Base-by-base conservation (phyloP, 92 coral and sea anemone genomes). In the Blastomussa wellsi region DNA sequence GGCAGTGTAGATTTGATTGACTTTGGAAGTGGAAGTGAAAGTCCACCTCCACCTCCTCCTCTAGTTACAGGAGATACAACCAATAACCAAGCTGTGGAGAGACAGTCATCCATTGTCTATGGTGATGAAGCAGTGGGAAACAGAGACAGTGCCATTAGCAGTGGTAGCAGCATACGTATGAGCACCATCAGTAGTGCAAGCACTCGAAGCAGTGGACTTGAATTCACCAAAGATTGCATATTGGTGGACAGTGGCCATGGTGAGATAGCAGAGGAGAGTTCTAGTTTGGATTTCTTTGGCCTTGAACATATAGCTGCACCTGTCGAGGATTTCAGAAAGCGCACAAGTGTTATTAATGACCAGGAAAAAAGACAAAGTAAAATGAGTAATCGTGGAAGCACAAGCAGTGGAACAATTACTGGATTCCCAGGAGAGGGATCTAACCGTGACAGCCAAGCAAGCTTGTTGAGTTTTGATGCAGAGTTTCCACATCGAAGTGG, bases 81-180 rank as follows among this genome's bases (percentile, higher is more conserved):
- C 19, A 47, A 36, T 33, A 36, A 69, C 74, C 42, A 15, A 8
- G 24, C 39, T 32, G 42, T 32, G 41, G 22, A 68, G 42, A 19
- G 53, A 24, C 78, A 41, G 53, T 74, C 32, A 13, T 36, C 52
- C 33, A 41, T 74, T 73, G 79, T 33, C 32, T 83, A 72, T 59
- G 35, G 22, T 1, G n/a, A 32, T 15, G 74, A 83, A 36, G 83
- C 47, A 0, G 37, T 39, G n/a, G 83, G 78, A 48, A 77, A 51
- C 51, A 38, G 95, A 37, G 95, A 92, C 88, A 94, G 98, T 77
- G 89, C 95, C 68, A 87, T 90, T 48, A 94, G 98, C 67, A 94
- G 89, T 33, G 85, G 98, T 57, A 90, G 98, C 55, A 92, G 95
- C 78, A 78, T 88, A 17, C 92, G 95, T 15, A 84, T 86, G 26